These are phyloP conservation scores for Abramis brama DNA, from an alignment of 2,113 vertebrate genomes.

Conservation along the genomic window DNA sequence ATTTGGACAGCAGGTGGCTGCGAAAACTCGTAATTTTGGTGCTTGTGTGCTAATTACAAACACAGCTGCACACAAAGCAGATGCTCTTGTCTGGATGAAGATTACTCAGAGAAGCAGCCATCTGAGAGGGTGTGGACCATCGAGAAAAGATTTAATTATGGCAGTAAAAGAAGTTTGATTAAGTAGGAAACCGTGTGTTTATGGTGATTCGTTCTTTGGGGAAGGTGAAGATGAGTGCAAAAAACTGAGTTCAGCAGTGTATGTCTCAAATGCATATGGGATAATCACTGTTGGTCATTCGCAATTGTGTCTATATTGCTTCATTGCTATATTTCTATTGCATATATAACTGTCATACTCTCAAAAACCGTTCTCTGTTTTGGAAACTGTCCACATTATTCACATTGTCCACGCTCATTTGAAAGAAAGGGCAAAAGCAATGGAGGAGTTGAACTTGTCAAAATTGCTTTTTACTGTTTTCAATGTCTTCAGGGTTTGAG, in stretches of 20 bases:
- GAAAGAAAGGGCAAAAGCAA: not conserved
- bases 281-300: not conserved
- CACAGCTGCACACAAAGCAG: conserved; percentile 37
- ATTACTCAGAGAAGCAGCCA: conserved; percentile 16
- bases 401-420: not conserved
- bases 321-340: not conserved
- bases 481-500: not conserved
- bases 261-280: not conserved
- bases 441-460: conserved; percentile 2
- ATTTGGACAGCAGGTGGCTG: not conserved
- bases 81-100: conserved; percentile 3
- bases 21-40: not conserved
- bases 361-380: not conserved
- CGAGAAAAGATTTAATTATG: conserved; percentile 9
- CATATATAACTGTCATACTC: not conserved
- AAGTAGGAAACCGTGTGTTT: not conserved
- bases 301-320: not conserved
- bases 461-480: conserved; percentile 25
- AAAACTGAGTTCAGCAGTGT: not conserved
- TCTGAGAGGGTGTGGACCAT: not conserved
- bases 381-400: not conserved
- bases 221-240: not conserved
- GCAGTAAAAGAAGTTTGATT: not conserved
- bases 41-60: conserved; percentile 26
- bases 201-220: not conserved